A percentile compares a stretch with the other conserved stretches of the same genome.
These are phyloP conservation scores for Lepus oiostolus DNA, from an alignment of 2,797 vertebrate species.

Conservation along the genomic window DNA sequence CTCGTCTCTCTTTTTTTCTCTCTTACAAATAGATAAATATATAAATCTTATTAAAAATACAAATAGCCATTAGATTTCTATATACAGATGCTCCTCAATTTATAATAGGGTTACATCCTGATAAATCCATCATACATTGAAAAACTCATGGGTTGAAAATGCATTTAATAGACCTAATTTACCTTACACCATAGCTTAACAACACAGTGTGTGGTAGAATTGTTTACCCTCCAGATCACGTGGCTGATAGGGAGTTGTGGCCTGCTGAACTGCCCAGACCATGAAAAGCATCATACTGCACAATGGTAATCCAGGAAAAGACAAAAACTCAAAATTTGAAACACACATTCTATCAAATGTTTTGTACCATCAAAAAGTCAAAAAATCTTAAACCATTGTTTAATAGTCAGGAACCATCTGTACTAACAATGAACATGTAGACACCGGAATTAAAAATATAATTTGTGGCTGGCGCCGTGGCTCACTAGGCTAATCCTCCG, in stretches of 20 bases:
- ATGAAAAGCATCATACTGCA: not conserved
- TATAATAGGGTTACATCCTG: not conserved
- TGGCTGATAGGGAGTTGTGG: not conserved
- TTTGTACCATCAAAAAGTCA: no score
- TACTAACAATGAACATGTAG: not conserved
- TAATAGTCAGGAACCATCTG: no score
- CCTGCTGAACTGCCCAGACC: not conserved
- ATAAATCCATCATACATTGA: not conserved
- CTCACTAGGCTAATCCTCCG: no score
- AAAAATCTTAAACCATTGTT: no score
- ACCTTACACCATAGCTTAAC: not conserved
- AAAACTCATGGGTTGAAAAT: not conserved
- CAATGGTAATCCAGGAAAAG: not conserved
- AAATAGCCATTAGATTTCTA: not conserved
- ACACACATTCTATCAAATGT: not conserved
- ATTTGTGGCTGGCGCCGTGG: no score
- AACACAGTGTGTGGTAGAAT: not conserved
- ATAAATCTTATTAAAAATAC: no score
- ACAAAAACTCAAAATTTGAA: not conserved
- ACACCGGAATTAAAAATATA: constrained; percentile 6
- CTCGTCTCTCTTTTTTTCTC: no score
- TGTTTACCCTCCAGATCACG: not conserved
- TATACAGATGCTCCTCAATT: not conserved
- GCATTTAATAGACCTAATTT: not conserved
- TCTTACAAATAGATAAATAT: no score